Base-by-base conservation (phyloP, 2,113 vertebrate genomes). In the Boleophthalmus pectinirostris region DNA sequence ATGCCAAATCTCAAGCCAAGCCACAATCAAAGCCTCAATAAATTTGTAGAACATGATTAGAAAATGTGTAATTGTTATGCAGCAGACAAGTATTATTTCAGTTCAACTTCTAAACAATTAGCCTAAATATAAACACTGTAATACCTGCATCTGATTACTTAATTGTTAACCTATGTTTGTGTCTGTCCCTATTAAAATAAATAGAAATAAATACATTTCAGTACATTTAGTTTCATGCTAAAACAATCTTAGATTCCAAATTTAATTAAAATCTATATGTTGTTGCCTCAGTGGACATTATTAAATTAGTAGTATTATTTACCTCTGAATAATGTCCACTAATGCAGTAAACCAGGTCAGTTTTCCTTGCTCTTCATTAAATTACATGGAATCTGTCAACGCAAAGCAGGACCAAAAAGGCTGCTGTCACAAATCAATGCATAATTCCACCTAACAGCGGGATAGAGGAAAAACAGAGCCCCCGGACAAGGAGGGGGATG, bases 361-460 rank as follows among this genome's bases (percentile, higher is more conserved):
- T 7, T 63, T 56, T 18, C 47, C 46, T 3, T 51, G 35, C 14
- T 25, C 24, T 23, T 12, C 18, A 51, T 8, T 29, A 71, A 69
- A 65, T 47, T 3, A 73, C 66, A 67, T 25, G 0, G 18, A 33
- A 46, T 58, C 25, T 46, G 23, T 64, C 51, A 58, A 51, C 46
- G 60, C 67, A 69, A 70, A 3, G 0, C 58, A 68, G 14, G 5
- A 21, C 53, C 63, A 66, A 81, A 70, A 25, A 61, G 45, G 47
- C 58, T 8, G 29, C 64, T 66, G 79, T 15, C 72, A 70, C 12
- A 79, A 85, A 88, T 89, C 80, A 54, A 92, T 89, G 83, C 66
- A 81, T 79, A 81, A 85, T 86, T 78, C 73, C 69, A 71, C 71
- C 72, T 87, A 83, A 66, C 66, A 74, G 38, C 49, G 20, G 46